phyloP scores from a whole-genome alignment of 2,113 vertebrate species.

The Nasalis larvatus region DNA sequence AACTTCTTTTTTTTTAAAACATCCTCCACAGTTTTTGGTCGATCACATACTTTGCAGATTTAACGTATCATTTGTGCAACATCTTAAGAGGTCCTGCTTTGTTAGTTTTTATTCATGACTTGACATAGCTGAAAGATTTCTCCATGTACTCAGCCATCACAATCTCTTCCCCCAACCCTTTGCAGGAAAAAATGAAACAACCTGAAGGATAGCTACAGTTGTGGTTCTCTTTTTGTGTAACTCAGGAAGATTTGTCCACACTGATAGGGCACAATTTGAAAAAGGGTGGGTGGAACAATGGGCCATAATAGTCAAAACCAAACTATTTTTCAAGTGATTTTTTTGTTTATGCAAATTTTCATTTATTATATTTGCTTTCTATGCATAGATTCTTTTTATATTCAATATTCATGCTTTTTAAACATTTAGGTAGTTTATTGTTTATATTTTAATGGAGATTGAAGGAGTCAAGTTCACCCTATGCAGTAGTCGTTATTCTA shows the following conservation, averaged over 20 bases:
- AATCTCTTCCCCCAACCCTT: not conserved
- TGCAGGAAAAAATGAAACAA: not conserved
- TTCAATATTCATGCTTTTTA: not conserved
- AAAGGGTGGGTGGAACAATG: not conserved
- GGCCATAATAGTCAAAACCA: not conserved
- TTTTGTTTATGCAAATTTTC: not conserved
- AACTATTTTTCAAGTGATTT: conserved; percentile 13
- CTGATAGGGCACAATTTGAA: not conserved
- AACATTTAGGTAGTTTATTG: not conserved
- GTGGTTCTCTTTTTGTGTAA: not conserved
- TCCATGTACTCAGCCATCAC: not conserved
- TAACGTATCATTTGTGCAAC: not conserved
- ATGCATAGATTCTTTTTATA: not conserved
- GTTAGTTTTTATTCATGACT: not conserved
- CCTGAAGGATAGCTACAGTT: not conserved
- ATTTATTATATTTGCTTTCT: not conserved
- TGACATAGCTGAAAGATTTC: not conserved
- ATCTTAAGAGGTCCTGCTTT: not conserved
- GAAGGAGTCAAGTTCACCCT: not conserved
- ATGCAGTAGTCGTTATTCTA: not conserved
- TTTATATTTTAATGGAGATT: conserved; percentile 22
- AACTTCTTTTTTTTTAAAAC: not conserved
- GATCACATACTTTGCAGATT: not conserved
- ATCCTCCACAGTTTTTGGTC: not conserved
- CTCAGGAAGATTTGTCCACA: not conserved